Evolutionary conservation across 1,140 invertebrate genomes (phyloP).

Genomic region (Brachionus paranguensis): DNA sequence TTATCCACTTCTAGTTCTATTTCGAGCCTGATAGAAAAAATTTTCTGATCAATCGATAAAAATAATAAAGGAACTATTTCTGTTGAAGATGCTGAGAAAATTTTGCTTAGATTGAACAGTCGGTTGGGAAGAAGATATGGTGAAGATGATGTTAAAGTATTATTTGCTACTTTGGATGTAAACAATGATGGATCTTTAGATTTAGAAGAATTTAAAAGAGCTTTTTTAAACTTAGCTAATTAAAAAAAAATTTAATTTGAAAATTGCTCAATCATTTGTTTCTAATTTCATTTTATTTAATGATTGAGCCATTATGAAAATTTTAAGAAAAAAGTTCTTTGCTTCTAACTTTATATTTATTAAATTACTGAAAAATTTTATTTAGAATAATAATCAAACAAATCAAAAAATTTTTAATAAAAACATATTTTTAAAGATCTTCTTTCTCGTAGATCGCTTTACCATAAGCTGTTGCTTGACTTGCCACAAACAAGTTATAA

Average conservation of each 20-base stretch:
- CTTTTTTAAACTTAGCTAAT: conserved; percentile 25
- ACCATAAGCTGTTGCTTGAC: conserved; percentile 96
- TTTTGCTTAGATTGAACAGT: conserved; percentile 28
- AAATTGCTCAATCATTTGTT: neutral
- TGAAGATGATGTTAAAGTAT: conserved; percentile 31
- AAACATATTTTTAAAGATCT: conserved; percentile 48
- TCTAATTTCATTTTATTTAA: neutral
- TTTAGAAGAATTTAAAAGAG: conserved; percentile 40
- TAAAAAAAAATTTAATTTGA: neutral
- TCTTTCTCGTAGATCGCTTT: conserved; percentile 88
- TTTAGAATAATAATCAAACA: neutral
- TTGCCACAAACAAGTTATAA: conserved; percentile 95
- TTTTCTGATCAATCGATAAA: conserved; percentile 13
- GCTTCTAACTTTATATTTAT: neutral
- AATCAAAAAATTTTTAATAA: conserved; percentile 14
- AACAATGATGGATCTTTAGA: conserved; percentile 21
- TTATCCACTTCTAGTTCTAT: neutral
- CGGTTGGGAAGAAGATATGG: conserved; percentile 33
- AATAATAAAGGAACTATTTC: conserved; percentile 5
- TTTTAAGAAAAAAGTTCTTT: neutral
- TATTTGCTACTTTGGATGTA: conserved; percentile 28
- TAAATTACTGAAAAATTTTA: neutral
- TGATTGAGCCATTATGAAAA: neutral
- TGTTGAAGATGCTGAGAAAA: conserved; percentile 28
- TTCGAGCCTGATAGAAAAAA: neutral